A percentile compares a stretch with the other conserved stretches of the same genome.
These are phyloP conservation scores for Prietella phreatophila DNA, from an alignment of 2,113 vertebrate species.

Conservation along the genomic window DNA sequence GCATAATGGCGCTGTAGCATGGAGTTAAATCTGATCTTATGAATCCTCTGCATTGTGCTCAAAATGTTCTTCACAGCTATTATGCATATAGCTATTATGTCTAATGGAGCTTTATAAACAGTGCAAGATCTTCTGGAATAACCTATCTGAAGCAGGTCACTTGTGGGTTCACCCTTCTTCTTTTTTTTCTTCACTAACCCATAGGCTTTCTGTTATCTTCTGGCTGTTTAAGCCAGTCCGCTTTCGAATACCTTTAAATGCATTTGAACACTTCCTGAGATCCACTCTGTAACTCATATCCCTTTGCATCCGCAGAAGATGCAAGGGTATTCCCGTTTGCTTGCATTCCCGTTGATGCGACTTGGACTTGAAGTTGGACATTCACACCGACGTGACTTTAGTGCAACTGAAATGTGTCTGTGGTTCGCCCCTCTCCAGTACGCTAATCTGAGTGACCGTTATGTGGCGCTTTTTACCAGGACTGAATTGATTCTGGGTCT, in stretches of 20 bases:
- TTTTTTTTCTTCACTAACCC: not conserved
- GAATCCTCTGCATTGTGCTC: not conserved
- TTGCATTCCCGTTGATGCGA: too few species aligned
- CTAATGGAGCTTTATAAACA: not conserved
- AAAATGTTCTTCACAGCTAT: slow-evolving; percentile 1
- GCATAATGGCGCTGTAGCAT: not conserved
- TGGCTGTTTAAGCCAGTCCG: not conserved
- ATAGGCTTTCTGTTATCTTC: not conserved
- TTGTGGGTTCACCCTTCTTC: not conserved
- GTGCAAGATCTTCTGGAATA: not conserved
- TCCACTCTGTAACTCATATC: not conserved
- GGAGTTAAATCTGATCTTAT: not conserved
- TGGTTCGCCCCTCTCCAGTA: slow-evolving; percentile 68
- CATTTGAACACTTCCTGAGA: not conserved
- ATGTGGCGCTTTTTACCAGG: slow-evolving; percentile 67
- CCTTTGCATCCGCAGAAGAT: not conserved
- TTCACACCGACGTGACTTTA: slow-evolving; percentile 65
- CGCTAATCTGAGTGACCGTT: slow-evolving; percentile 71
- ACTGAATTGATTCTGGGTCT: slow-evolving; percentile 66
- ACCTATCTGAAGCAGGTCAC: not conserved
- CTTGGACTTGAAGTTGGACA: not conserved
- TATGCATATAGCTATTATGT: not conserved
- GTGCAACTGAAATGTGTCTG: slow-evolving; percentile 60
- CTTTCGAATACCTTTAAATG: not conserved
- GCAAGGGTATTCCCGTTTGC: not conserved